Evolutionary conservation across 2,797 vertebrate genomes (phyloP).

Genomic region (Miichthys miiuy): DNA sequence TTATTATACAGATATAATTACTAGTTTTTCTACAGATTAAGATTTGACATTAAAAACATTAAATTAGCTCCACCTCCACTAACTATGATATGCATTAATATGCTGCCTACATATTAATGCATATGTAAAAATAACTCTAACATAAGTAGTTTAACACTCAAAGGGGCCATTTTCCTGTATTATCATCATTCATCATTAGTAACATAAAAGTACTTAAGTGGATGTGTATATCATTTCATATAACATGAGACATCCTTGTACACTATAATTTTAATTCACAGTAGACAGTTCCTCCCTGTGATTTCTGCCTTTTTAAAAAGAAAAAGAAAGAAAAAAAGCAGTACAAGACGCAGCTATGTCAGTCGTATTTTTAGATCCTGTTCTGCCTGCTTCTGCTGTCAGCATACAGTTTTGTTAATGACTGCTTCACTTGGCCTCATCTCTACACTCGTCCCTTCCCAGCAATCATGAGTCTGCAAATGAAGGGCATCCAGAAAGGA

Average conservation of each 20-base stretch:
- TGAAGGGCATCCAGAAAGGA: conserved; percentile 44
- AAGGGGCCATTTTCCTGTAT: neutral
- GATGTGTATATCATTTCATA: neutral
- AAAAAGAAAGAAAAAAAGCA: neutral
- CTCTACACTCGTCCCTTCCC: conserved; percentile 25
- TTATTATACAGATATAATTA: neutral
- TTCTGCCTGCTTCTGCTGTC: conserved; percentile 34
- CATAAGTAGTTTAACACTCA: neutral
- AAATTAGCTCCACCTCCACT: neutral
- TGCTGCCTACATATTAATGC: neutral
- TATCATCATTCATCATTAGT: neutral
- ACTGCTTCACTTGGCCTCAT: conserved; percentile 13
- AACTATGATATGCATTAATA: too few relatives aligned
- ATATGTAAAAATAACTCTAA: conserved; percentile 1
- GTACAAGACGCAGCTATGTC: neutral
- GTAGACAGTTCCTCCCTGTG: conserved; percentile 18
- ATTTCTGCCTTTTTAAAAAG: conserved; percentile 55
- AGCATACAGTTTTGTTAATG: conserved; percentile 61
- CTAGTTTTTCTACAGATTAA: neutral
- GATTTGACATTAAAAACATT: neutral
- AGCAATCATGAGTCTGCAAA: conserved; percentile 75
- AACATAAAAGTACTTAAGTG: neutral
- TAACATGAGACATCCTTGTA: neutral
- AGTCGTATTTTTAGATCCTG: conserved; percentile 62
- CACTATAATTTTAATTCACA: neutral